Conservation (phyloP, 1,140 invertebrate species). For the Macrotrachela quadricornifera region DNA sequence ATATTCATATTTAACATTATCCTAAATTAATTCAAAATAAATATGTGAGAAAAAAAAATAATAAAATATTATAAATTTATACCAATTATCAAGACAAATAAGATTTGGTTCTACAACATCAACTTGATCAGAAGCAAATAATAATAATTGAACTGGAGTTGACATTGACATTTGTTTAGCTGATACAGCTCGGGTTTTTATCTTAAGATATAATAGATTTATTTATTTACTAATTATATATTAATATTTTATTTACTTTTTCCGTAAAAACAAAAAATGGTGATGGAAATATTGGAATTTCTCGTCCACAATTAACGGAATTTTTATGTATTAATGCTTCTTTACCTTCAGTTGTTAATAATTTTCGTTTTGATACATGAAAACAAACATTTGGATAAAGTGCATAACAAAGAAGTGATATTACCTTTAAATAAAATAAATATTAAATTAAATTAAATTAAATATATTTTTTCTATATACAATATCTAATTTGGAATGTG, state of each 20-base stretch:
- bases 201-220: slow-evolving; percentile 30
- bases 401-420: too few relatives aligned
- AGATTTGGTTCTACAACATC: neutral
- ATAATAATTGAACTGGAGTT: slow-evolving; percentile 65
- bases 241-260: slow-evolving; percentile 39
- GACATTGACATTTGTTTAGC: slow-evolving; percentile 95
- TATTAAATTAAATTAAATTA: too few relatives aligned
- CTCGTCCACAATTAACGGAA: slow-evolving; percentile 65
- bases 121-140: slow-evolving; percentile 46
- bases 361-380: slow-evolving; percentile 82
- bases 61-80: too few relatives aligned
- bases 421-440: too few relatives aligned
- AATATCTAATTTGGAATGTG: too few relatives aligned
- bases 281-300: slow-evolving; percentile 53
- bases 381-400: slow-evolving; percentile 64
- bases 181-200: slow-evolving; percentile 76
- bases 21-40: slow-evolving; percentile 37
- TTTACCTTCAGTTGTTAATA: slow-evolving; percentile 79
- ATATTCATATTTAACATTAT: slow-evolving; percentile 68
- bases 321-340: slow-evolving; percentile 81
- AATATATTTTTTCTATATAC: too few relatives aligned
- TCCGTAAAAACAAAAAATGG: slow-evolving; percentile 94
- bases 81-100: too few relatives aligned
- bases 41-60: neutral
- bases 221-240: neutral